A percentile compares a stretch with the other conserved stretches of the same genome.
phyloP scores from a whole-genome alignment of 2,113 vertebrate genomes.

The Crotalus horridus region DNA sequence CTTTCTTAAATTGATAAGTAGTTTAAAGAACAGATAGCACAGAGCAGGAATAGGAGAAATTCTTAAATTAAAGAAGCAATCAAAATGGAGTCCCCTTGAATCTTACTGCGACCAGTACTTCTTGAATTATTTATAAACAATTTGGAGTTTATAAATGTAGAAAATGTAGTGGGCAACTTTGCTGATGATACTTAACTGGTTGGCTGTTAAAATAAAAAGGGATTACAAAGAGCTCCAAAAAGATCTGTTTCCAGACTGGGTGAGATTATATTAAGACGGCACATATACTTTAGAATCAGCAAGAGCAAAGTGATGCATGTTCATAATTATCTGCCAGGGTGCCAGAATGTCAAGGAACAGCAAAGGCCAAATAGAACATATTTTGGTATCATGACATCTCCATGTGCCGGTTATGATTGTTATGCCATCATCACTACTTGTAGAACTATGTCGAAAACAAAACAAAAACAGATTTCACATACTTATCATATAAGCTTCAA shows the following conservation, averaged over 20 bases:
- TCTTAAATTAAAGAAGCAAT: neutral
- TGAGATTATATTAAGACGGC: neutral
- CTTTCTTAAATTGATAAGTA: neutral
- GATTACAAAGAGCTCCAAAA: neutral
- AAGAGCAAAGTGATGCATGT: neutral
- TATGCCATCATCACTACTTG: neutral
- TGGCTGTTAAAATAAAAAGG: neutral
- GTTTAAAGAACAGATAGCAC: neutral
- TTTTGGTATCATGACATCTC: neutral
- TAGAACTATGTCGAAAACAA: neutral
- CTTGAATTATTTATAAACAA: neutral
- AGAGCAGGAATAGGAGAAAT: neutral
- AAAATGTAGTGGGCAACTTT: neutral
- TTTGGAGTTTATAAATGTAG: neutral
- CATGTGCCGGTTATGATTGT: neutral
- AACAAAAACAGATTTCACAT: neutral
- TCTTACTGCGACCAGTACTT: neutral
- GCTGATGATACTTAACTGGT: neutral
- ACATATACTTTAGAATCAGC: neutral
- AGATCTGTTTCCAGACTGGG: neutral
- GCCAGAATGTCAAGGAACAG: neutral
- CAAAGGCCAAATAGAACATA: neutral
- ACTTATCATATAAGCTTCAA: neutral
- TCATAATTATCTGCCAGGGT: neutral
- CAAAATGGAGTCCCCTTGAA: neutral